Percentiles rank a stretch among this genome's conserved stretches.
phyloP scores from a whole-genome alignment of 2,888 invertebrate genomes.

The Timema podura region DNA sequence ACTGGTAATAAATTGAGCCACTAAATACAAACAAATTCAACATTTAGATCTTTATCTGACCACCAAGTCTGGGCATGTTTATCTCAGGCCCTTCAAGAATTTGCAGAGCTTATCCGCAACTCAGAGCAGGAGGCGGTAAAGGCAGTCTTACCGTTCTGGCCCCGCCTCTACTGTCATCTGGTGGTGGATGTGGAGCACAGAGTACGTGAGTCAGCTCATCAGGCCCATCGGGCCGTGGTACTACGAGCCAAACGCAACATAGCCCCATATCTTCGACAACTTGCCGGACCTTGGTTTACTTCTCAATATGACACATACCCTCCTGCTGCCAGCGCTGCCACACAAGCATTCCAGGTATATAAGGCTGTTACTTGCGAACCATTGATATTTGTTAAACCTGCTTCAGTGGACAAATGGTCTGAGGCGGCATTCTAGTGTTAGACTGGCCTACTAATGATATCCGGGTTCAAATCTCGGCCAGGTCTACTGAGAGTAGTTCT shows the following conservation, averaged over 20 bases:
- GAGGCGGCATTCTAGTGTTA: too few species aligned
- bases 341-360: conserved; percentile 59
- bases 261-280: conserved; percentile 71
- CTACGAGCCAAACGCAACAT: conserved; percentile 66
- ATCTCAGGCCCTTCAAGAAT: conserved; percentile 74
- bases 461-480: too few species aligned
- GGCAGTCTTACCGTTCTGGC: conserved; percentile 75
- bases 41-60: too few species aligned
- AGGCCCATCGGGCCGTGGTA: conserved; percentile 67
- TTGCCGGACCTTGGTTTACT: conserved; percentile 79
- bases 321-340: conserved; percentile 73
- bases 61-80: conserved; percentile 1
- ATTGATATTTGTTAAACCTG: too few species aligned
- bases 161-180: conserved; percentile 69
- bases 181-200: conserved; percentile 76
- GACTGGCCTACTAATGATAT: too few species aligned
- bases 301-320: conserved; percentile 82
- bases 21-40: too few species aligned
- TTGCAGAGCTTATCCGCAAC: conserved; percentile 62
- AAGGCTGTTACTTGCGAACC: too few species aligned
- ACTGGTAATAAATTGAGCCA: too few species aligned
- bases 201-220: conserved; percentile 73
- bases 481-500: too few species aligned
- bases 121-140: conserved; percentile 65
- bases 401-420: too few species aligned